A percentile compares a stretch with the other conserved stretches of the same genome.
Conservation (phyloP, 2,113 vertebrate species). For the Hemibagrus wyckioides region DNA sequence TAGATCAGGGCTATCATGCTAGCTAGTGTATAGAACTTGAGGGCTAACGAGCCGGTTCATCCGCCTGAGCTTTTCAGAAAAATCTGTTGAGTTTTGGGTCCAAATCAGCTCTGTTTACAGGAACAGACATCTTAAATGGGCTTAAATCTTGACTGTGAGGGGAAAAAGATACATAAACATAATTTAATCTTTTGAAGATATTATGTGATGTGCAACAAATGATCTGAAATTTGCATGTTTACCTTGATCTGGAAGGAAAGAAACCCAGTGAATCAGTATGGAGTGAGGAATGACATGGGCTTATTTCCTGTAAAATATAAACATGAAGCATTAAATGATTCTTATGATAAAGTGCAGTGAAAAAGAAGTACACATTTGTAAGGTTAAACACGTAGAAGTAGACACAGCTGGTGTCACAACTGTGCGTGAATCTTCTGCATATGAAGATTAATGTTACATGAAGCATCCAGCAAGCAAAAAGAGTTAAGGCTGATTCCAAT, state of each 20-base stretch:
- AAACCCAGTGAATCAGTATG: constrained; percentile 49
- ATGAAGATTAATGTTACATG: not conserved
- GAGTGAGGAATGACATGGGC: constrained; percentile 48
- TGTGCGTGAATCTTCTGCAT: not conserved
- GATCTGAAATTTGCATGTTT: not conserved
- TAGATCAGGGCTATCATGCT: not conserved
- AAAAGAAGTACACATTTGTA: not conserved
- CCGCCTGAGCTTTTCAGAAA: constrained; percentile 80
- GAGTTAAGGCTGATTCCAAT: not conserved
- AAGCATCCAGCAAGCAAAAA: not conserved
- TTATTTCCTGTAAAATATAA: constrained; percentile 48
- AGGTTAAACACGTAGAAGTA: not conserved
- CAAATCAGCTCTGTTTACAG: constrained; percentile 83
- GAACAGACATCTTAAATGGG: constrained; percentile 77
- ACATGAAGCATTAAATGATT: not conserved
- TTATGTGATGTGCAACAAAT: not conserved
- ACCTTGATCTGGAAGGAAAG: constrained; percentile 44
- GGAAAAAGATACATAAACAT: not conserved
- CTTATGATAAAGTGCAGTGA: not conserved
- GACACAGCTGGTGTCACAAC: not conserved
- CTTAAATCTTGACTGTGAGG: constrained; percentile 79
- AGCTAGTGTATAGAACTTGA: constrained; percentile 31
- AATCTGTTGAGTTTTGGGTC: constrained; percentile 78
- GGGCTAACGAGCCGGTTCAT: constrained; percentile 80
- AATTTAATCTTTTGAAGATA: not conserved